Percentiles rank a stretch among this genome's conserved stretches.
Conservation (phyloP, 2,888 invertebrate species). For the Sceliomorpha sp. region DNA sequence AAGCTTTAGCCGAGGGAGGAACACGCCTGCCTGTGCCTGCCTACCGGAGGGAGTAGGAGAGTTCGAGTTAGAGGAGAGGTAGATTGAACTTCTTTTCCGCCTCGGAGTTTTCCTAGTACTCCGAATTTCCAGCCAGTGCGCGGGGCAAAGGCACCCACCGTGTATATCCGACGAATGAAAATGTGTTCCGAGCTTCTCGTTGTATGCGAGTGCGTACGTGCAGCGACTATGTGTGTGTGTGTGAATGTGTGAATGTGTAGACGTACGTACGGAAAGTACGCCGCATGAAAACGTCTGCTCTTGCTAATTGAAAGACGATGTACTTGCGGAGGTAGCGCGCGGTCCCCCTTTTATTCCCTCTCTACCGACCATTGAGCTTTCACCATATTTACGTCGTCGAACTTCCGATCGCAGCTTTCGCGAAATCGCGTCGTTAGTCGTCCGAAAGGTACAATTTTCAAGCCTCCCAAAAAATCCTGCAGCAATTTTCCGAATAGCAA, state of each 20-base stretch:
- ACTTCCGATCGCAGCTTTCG: too few relatives aligned
- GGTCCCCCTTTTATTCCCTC: too few relatives aligned
- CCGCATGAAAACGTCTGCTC: conserved; percentile 10
- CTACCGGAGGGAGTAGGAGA: conserved; percentile 9
- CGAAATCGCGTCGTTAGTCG: too few relatives aligned
- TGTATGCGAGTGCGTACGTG: conserved; percentile 26
- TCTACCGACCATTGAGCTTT: conserved; percentile 11
- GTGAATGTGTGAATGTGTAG: conserved; percentile 39
- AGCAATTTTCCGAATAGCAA: too few relatives aligned
- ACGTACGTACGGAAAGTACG: conserved; percentile 41
- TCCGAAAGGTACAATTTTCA: too few relatives aligned
- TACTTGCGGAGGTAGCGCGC: too few relatives aligned
- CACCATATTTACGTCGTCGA: too few relatives aligned
- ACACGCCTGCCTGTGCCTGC: conserved; percentile 38
- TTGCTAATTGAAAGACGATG: conserved; percentile 45
- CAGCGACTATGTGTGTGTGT: conserved; percentile 21
- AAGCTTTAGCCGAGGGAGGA: conserved; percentile 48
- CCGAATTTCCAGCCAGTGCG: conserved; percentile 71
- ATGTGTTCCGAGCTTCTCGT: conserved; percentile 39
- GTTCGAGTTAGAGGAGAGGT: conserved; percentile 47
- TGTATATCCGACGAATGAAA: conserved; percentile 57
- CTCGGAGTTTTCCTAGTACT: conserved; percentile 78
- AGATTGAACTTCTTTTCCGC: conserved; percentile 78
- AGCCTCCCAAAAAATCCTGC: too few relatives aligned
- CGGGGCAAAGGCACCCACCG: conserved; percentile 60